Percentiles rank a stretch among this genome's conserved stretches.
These are phyloP conservation scores for Sarcoramphus papa DNA, from an alignment of 2,797 vertebrate species.

Conservation along the genomic window DNA sequence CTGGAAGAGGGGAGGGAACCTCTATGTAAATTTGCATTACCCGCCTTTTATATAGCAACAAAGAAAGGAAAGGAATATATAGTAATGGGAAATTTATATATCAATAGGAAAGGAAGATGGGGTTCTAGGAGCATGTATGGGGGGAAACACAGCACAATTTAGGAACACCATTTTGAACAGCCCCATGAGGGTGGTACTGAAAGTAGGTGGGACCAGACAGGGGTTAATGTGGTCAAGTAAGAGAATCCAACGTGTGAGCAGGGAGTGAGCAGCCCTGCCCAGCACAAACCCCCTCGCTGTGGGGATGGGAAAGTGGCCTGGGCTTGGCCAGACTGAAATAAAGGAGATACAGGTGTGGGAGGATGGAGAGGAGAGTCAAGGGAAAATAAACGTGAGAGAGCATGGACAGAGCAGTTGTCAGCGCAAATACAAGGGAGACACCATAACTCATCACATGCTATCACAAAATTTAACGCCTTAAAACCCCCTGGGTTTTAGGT, in stretches of 20 bases:
- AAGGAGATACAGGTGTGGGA: neutral
- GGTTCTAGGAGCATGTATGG: neutral
- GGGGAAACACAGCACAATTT: neutral
- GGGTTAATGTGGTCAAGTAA: neutral
- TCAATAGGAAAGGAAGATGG: neutral
- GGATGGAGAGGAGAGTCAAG: neutral
- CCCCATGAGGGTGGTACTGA: neutral
- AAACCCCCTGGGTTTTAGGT: neutral
- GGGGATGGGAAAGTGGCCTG: neutral
- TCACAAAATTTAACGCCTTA: accelerated
- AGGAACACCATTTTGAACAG: neutral
- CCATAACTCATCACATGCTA: neutral
- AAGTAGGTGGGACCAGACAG: neutral
- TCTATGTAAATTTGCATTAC: neutral
- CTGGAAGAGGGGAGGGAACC: neutral
- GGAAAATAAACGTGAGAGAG: neutral
- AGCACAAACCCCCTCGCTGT: neutral
- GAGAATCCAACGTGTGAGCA: neutral
- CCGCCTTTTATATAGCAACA: neutral
- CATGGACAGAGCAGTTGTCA: neutral
- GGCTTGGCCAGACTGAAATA: neutral
- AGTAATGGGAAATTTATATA: neutral
- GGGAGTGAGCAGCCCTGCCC: neutral
- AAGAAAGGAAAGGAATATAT: neutral
- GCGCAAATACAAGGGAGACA: neutral